Base-by-base conservation (phyloP, 2,113 vertebrate species). In the Peromyscus polionotus region DNA sequence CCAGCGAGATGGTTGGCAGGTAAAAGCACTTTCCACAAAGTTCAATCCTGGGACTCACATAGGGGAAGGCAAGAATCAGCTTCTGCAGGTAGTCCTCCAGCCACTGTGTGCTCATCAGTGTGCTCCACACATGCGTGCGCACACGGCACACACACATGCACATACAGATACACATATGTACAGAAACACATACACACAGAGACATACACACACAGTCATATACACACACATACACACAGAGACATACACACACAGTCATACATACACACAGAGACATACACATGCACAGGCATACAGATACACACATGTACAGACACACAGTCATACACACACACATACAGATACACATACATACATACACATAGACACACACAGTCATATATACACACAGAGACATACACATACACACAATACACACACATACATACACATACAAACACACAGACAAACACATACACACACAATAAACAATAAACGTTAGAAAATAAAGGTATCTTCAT, bases 381-480 rank as follows among this genome's bases (percentile, higher is more conserved):
- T 2, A 31, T 6, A 48, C 4, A 48, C 26, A 48, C 24, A 28
- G 7, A 28, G 7, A 54, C 1, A 33, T 7, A 51, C 5, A 42
- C 39, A 42, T 10, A 77, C 2, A 48, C 42, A 16, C 45, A 42
- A n/a, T n/a, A 61, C 6, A 59, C 20, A 61, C 4, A 61, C 12
- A 61, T 1, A 39, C 11, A 39, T 4, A n/a, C 10, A 59, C 2
- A 61, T 20, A 36, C 17, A 59, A 0, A 42, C 3, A 61, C 7
- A 54, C 33, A 76, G 11, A 75, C n/a, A 75, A 4, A 33, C 19
- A 61, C 12, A 59, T 42, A 42, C 12, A 39, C 11, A 36, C 33
- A 83, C 11, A 39, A 2, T 75, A 75, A 68, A 68, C 12, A 42
- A 54, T 36, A 80, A 36, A 20, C 4, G 6, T 83, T 59, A 83